Evolutionary conservation across 2,888 invertebrate species (phyloP).

Genomic region (Congeria kusceri): DNA sequence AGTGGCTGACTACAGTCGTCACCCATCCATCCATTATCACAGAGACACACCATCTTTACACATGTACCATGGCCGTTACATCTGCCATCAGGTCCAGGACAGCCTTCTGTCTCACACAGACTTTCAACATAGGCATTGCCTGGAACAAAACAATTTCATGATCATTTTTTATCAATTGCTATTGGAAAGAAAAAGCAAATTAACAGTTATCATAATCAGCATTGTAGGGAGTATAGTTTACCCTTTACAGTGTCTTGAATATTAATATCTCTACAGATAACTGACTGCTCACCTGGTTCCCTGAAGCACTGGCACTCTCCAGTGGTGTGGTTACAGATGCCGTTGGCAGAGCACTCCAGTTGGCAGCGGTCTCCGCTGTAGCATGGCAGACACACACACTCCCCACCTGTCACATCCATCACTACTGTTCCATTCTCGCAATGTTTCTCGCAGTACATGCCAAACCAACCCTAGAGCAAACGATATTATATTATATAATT

Average conservation of each 20-base stretch:
- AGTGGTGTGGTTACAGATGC: conserved; percentile 36
- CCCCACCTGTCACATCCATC: conserved; percentile 42
- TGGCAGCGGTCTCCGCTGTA: conserved; percentile 74
- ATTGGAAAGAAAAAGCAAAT: too few species aligned
- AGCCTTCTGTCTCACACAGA: conserved; percentile 70
- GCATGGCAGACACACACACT: conserved; percentile 72
- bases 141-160: conserved; percentile 28
- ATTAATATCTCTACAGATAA: too few species aligned
- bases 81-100: conserved; percentile 56
- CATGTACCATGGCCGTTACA: conserved; percentile 65
- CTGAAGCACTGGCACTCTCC: conserved; percentile 26
- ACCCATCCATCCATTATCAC: conserved; percentile 72
- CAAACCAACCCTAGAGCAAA: conserved; percentile 69
- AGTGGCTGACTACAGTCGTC: conserved; percentile 68
- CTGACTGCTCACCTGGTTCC: conserved; percentile 28
- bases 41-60: conserved; percentile 66
- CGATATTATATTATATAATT: not conserved
- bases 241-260: too few species aligned
- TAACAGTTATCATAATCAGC: too few species aligned
- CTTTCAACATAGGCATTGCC: conserved; percentile 69
- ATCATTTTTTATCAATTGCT: not conserved
- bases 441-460: conserved; percentile 67
- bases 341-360: conserved; percentile 72
- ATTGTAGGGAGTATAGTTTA: too few species aligned
- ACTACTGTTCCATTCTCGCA: conserved; percentile 67